Base-by-base conservation (phyloP, 2,888 invertebrate genomes). In the Mystacides longicornis region DNA sequence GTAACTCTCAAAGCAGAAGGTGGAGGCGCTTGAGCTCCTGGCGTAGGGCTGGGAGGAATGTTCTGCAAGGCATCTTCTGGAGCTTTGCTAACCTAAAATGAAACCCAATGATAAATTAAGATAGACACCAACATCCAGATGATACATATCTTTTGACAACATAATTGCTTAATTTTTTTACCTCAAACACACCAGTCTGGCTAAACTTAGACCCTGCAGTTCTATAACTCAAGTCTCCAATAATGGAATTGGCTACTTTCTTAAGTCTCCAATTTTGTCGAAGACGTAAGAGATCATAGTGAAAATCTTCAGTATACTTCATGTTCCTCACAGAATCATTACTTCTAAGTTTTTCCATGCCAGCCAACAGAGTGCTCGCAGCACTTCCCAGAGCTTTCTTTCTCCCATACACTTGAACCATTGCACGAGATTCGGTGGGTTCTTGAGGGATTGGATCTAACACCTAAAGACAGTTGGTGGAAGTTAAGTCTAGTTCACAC, bases 191-290 rank as follows among this genome's bases (percentile, higher is more conserved):
- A 2, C 96, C 96, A 57, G 90, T 89, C 74, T 95, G 94, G 58
- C 86, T 86, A 68, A 90, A 96, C 68, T 94, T 90, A 0, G 95
- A 96, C 1, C 96, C 96, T 60, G 95, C 95, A 66, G 95, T 94
- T 59, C 93, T 81, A 68, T 96, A 97, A 69, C 96, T 96, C 4
- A 97, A 80, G 73, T 97, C 97, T 0, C 97, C 97, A 52, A 97
- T 88, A 55, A 97, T 97, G 0, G 90, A 87, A 68, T 93, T 94
- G 0, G 93, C 93, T 1, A 94, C 93, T 76, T 96, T 96, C 68
- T 96, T 94, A n/a, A 97, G 72, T 48, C 96, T 79, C 96, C 96
- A 97, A 67, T 93, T 93, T 67, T 96, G 95, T 37, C 97, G 73
- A 47, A 97, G 75, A 56, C 92, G 79, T 22, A 96, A 69, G 53